phyloP scores from a whole-genome alignment of 2,113 vertebrate genomes.

The Hyla sarda region DNA sequence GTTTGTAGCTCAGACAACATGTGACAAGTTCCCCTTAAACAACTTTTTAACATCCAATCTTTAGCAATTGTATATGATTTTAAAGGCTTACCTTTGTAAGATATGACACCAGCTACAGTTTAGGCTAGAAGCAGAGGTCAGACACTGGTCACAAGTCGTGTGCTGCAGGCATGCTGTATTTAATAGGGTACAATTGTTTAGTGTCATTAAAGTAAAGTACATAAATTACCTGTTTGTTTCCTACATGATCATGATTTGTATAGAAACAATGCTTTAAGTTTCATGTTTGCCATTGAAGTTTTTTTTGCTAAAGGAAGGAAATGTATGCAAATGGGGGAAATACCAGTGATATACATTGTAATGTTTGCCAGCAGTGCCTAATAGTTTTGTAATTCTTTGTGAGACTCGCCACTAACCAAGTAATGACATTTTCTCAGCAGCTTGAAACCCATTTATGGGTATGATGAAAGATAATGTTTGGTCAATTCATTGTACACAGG shows the following conservation, averaged over 20 bases:
- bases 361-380: background rate
- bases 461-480: background rate
- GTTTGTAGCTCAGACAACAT: too few relatives aligned
- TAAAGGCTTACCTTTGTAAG: slow-evolving; percentile 82
- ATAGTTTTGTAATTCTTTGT: background rate
- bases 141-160: slow-evolving; percentile 81
- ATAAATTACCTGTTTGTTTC: slow-evolving; percentile 2
- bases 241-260: background rate
- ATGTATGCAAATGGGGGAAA: background rate
- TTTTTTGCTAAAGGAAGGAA: slow-evolving; percentile 15
- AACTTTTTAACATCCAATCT: too few relatives aligned
- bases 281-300: background rate
- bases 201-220: background rate
- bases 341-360: background rate
- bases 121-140: slow-evolving; percentile 80
- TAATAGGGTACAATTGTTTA: slow-evolving; percentile 25
- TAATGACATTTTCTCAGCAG: background rate
- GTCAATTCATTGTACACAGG: background rate
- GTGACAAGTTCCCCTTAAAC: too few relatives aligned
- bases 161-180: slow-evolving; percentile 89
- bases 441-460: background rate
- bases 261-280: background rate
- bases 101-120: slow-evolving; percentile 94
- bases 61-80: background rate
- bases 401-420: background rate